Evolutionary conservation across 2,113 vertebrate genomes (phyloP).

Genomic region (Heterotis niloticus): DNA sequence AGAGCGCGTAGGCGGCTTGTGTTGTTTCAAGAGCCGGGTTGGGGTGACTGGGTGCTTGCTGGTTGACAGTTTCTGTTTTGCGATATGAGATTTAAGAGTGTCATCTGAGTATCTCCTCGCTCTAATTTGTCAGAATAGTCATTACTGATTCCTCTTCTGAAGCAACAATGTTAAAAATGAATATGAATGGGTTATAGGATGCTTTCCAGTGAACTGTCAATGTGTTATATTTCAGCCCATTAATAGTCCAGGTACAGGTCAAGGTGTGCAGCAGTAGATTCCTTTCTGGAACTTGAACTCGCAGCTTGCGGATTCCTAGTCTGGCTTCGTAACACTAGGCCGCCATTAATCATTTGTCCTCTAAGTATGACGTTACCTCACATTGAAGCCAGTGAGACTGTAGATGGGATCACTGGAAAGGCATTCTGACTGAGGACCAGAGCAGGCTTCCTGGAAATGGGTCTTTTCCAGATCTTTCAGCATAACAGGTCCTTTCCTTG

Average conservation of each 20-base stretch:
- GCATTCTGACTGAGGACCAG: background rate
- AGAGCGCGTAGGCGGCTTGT: too few species aligned
- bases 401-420: slow-evolving; percentile 3
- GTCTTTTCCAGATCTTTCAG: slow-evolving; percentile 4
- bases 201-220: background rate
- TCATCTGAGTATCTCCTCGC: background rate
- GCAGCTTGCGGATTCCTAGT: background rate
- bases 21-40: too few species aligned
- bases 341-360: too few species aligned
- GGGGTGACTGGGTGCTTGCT: too few species aligned
- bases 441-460: background rate
- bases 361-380: slow-evolving; percentile 3
- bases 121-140: background rate
- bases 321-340: background rate
- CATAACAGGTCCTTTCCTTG: background rate
- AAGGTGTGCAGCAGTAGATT: background rate
- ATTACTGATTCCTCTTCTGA: too few species aligned
- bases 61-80: too few species aligned
- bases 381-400: background rate
- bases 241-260: background rate
- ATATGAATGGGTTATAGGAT: background rate
- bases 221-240: background rate
- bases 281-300: background rate
- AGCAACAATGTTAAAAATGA: too few species aligned
- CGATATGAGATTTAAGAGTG: too few species aligned